These are phyloP conservation scores for Echinometra lucunter DNA, from an alignment of 53 echinoderm and acorn worm genomes.

Conservation along the genomic window DNA sequence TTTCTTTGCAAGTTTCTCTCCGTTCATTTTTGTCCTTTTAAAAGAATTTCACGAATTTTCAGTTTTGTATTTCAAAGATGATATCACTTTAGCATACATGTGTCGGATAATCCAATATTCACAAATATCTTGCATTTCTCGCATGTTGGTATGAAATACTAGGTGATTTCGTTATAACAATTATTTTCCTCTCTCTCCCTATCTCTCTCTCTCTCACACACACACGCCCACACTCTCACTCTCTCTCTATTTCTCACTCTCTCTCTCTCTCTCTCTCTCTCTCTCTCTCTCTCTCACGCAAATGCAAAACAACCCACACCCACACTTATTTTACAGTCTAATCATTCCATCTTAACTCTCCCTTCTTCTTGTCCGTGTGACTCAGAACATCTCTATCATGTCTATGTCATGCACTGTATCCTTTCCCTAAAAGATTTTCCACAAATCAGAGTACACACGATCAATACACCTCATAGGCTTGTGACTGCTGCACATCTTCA, in stretches of 20 bases:
- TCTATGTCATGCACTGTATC: neutral
- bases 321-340: neutral
- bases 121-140: too few relatives aligned
- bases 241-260: constrained; percentile 21
- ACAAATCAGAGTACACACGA: neutral
- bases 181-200: neutral
- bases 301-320: neutral
- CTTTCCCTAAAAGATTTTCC: neutral
- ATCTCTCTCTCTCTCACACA: neutral
- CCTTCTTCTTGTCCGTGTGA: neutral
- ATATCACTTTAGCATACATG: too few relatives aligned
- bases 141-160: too few relatives aligned
- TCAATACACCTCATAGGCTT: constrained; percentile 9
- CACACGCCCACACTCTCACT: neutral
- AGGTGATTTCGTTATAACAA: neutral
- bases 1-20: too few relatives aligned
- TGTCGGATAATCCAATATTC: too few relatives aligned
- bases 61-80: too few relatives aligned
- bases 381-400: neutral
- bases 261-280: neutral
- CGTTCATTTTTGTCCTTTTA: too few relatives aligned
- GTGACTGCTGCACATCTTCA: neutral
- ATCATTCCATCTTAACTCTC: neutral
- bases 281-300: too few relatives aligned
- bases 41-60: too few relatives aligned